Evolutionary conservation across 1,140 invertebrate species (phyloP), one percentile per base, ranked within the genome.

Genomic region (Probaryconus sp.): DNA sequence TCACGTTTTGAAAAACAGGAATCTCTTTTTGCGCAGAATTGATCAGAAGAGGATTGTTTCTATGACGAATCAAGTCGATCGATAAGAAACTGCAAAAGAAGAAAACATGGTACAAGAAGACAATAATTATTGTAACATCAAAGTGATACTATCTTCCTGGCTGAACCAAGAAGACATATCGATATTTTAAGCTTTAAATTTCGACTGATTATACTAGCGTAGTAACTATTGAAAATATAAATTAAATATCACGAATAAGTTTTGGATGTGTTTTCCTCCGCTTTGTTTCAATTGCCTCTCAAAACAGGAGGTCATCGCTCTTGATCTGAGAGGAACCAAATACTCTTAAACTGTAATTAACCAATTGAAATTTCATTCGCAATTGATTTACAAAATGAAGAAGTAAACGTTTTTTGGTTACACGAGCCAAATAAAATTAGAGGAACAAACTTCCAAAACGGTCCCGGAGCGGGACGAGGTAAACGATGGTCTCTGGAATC

Each of bases 141-240:
- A 76, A 71, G 74, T 76, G 74, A 76, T 76, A 76, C 42, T 64
- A 67, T 76, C 74, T 76, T 76, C 74, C 74, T 76, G 68, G 74
- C 74, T 72, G 74, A 71, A 76, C 74, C 74, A 77, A 77, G 74
- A 77, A 77, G 74, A 77, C 74, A 77, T 77, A 77, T 77, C 74
- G 74, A 72, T 72, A 77, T 77, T 72, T 68, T 77, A 77, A 77
- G 74, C 74, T 77, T 71, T 77, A 72, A 77, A 77, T 68, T 77
- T 72, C 64, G 74, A 77, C 74, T 77, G 74, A 70, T 67, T 70
- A 70, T 20, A 55, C 33, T 70, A 70, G 61, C 60, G 35, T 76
- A 70, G 65, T 65, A 76, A 42, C 58, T 76, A 71, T 71, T 68
- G n/a, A n/a, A n/a, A 60, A 68, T 60, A 75, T 65, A 60, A 65